Percentiles rank a stretch among this genome's conserved stretches.
phyloP scores from a whole-genome alignment of 2,113 vertebrate genomes.

The Pardalotus punctatus region DNA sequence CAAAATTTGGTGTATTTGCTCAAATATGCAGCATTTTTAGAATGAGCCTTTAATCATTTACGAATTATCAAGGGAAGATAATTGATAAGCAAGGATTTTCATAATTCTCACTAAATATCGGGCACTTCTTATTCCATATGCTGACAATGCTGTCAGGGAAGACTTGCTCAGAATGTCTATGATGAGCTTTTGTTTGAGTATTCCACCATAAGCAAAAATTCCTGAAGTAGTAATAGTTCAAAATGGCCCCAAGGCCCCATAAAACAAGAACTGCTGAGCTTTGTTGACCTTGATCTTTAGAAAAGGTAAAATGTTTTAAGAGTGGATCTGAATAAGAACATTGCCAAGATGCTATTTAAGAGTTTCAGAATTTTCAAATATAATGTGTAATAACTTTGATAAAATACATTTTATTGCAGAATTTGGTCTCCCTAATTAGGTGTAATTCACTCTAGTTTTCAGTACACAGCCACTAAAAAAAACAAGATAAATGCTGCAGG shows the following conservation, averaged over 20 bases:
- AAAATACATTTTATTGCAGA: background rate
- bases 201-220: conserved; percentile 54
- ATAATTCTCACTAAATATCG: background rate
- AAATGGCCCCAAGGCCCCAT: conserved; percentile 55
- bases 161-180: background rate
- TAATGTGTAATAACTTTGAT: background rate
- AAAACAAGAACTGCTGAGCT: conserved; percentile 53
- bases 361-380: conserved; percentile 8
- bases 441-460: conserved; percentile 48
- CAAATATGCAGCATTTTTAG: background rate
- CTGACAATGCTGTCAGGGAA: background rate
- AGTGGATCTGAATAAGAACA: conserved; percentile 29
- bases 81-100: background rate
- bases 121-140: background rate
- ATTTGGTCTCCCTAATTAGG: conserved; percentile 44
- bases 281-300: conserved; percentile 70
- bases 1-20: background rate
- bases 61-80: background rate
- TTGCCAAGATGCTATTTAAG: background rate
- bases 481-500: conserved; percentile 49
- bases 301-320: conserved; percentile 48
- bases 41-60: background rate
- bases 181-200: conserved; percentile 24
- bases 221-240: conserved; percentile 49
- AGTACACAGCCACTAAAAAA: conserved; percentile 1